Evolutionary conservation across 2,888 invertebrate species (phyloP).

Genomic region (Himalopsyche anomala): DNA sequence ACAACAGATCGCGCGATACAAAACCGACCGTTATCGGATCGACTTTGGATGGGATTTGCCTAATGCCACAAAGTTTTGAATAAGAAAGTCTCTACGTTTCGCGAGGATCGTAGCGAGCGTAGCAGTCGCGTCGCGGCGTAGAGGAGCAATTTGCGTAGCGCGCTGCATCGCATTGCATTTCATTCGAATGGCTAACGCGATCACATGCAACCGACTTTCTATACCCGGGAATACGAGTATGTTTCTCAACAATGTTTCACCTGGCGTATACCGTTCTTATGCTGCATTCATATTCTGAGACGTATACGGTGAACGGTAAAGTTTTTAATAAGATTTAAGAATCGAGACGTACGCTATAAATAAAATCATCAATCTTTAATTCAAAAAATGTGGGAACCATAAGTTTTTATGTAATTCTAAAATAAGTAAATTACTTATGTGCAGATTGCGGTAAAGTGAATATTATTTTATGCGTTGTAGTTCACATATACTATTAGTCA

Average conservation of each 20-base stretch:
- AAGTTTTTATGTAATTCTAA: no score
- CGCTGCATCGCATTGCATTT: conserved; percentile 12
- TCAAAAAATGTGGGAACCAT: no score
- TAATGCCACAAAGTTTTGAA: conserved; percentile 31
- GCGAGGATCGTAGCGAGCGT: conserved; percentile 6
- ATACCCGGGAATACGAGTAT: neutral
- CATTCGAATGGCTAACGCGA: conserved; percentile 19
- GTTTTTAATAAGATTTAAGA: no score
- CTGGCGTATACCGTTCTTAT: conserved; percentile 12
- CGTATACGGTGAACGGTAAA: neutral
- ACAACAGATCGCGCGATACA: conserved; percentile 37
- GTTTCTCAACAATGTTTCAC: conserved; percentile 22
- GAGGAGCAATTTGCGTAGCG: conserved; percentile 25
- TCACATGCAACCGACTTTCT: conserved; percentile 29
- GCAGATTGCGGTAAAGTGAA: no score
- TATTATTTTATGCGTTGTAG: no score
- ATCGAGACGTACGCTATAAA: no score
- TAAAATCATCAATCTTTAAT: no score
- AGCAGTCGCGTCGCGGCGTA: neutral
- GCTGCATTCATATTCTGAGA: conserved; percentile 23
- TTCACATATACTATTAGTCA: no score
- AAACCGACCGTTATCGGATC: conserved; percentile 37
- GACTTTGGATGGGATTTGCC: conserved; percentile 35
- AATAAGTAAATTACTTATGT: no score
- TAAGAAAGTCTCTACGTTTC: conserved; percentile 24